phyloP scores from a whole-genome alignment of 2,888 invertebrate species.

The Epiblema foenella region DNA sequence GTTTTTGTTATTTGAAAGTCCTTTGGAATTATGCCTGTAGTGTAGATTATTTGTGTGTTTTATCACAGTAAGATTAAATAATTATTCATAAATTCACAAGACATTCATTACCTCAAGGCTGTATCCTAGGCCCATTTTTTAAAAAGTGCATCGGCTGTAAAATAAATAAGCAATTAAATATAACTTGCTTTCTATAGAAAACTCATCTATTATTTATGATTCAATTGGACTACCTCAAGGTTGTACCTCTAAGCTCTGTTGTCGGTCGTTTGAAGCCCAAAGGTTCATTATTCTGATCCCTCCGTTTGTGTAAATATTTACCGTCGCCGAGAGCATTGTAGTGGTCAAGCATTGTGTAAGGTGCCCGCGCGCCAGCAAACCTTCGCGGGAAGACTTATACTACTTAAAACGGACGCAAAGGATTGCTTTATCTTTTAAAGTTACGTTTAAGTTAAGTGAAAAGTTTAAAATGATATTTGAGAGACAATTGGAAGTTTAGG shows the following conservation, averaged over 20 bases:
- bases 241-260: constrained; percentile 5
- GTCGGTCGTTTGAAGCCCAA: constrained; percentile 15
- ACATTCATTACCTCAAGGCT: too few species aligned
- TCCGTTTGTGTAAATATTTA: constrained; percentile 37
- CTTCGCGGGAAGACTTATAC: constrained; percentile 27
- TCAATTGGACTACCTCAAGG: constrained; percentile 11
- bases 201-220: neutral
- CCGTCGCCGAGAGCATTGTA: constrained; percentile 36
- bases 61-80: neutral
- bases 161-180: too few species aligned
- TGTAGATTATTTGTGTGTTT: neutral
- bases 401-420: constrained; percentile 34
- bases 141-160: too few species aligned
- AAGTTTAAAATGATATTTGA: constrained; percentile 32
- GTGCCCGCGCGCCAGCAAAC: constrained; percentile 19
- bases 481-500: constrained; percentile 36
- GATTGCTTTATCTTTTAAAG: constrained; percentile 32
- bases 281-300: constrained; percentile 34
- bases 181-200: neutral
- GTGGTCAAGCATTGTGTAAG: constrained; percentile 41
- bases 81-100: too few species aligned
- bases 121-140: too few species aligned
- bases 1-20: neutral
- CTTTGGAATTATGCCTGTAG: too few species aligned
- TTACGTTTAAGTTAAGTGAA: constrained; percentile 28